Percentiles rank a stretch among this genome's conserved stretches.
Evolutionary conservation across 2,797 vertebrate species (phyloP).

Genomic region (Rhabdomys pumilio): DNA sequence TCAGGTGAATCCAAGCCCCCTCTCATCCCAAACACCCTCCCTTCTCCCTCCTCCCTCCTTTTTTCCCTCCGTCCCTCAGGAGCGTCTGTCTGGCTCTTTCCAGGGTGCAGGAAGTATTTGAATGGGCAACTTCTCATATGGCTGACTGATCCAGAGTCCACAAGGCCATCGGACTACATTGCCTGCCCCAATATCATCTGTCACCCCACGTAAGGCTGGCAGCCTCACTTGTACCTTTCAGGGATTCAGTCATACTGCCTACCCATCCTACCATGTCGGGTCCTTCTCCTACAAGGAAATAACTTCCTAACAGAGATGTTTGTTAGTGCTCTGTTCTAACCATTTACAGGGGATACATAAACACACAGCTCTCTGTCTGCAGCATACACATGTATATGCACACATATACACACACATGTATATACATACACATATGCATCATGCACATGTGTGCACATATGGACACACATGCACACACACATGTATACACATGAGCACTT

Average conservation of each 20-base stretch:
- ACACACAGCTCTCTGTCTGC: not conserved
- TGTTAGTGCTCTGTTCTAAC: not conserved
- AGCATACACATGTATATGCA: not conserved
- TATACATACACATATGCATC: not conserved
- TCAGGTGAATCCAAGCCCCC: not conserved
- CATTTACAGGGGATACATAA: not conserved
- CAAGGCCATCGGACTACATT: rapidly evolving
- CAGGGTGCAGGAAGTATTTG: slow-evolving; percentile 21
- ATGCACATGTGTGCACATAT: not conserved
- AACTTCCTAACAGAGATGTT: not conserved
- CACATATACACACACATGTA: not conserved
- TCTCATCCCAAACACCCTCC: not conserved
- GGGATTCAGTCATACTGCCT: rapidly evolving
- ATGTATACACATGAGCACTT: not conserved
- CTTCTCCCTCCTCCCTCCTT: not conserved
- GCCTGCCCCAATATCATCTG: not conserved
- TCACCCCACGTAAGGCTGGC: too few relatives aligned
- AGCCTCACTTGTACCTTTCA: not conserved
- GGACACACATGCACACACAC: too few relatives aligned
- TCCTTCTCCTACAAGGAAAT: not conserved
- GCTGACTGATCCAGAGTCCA: too few relatives aligned
- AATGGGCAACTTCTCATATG: not conserved
- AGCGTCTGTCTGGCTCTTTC: not conserved
- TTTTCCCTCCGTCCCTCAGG: not conserved
- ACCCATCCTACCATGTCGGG: not conserved